Evolutionary conservation across 2,797 vertebrate species (phyloP).

Genomic region (Margarornis squamiger): DNA sequence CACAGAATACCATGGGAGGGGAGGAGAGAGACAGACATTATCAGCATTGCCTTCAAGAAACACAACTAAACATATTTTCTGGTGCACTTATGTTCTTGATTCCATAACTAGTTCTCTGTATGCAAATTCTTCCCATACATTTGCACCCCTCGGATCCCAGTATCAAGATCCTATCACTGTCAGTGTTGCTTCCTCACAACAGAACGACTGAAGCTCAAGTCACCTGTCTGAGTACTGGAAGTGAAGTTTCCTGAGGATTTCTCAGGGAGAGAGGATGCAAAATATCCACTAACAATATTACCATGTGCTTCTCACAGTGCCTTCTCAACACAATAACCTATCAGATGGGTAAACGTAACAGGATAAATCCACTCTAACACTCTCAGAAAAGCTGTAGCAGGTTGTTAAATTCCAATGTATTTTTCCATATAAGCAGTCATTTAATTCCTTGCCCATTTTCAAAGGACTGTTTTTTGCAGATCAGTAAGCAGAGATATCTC

Average conservation of each 20-base stretch:
- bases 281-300: neutral
- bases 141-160: neutral
- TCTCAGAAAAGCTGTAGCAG: neutral
- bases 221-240: neutral
- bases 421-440: neutral
- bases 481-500: neutral
- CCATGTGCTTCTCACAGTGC: neutral
- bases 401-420: neutral
- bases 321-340: neutral
- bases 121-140: neutral
- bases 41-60: neutral
- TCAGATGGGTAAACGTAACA: neutral
- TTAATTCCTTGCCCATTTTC: neutral
- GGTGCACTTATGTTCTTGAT: neutral
- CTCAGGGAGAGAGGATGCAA: neutral
- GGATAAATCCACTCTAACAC: neutral
- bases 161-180: neutral
- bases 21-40: neutral
- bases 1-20: neutral
- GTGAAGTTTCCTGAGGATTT: neutral
- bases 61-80: neutral
- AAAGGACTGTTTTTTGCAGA: neutral
- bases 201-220: neutral
- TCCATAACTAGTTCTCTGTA: neutral
- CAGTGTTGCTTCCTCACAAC: neutral